Conservation (phyloP, 2,113 vertebrate genomes). For the Aleadryas rufinucha region DNA sequence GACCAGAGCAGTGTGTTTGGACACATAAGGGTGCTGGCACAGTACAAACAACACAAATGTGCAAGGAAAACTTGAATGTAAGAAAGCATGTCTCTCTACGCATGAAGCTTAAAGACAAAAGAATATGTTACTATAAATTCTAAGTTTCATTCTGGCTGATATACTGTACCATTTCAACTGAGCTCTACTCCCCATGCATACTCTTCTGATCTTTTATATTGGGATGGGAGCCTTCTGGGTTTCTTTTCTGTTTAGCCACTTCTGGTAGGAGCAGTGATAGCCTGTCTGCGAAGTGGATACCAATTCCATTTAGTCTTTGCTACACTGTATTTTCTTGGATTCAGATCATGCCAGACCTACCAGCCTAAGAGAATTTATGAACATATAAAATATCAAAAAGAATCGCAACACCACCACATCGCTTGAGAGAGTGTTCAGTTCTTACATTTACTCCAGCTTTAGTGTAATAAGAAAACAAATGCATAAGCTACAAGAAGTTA, state of each 20-base stretch:
- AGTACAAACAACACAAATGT: not conserved
- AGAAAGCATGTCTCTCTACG: not conserved
- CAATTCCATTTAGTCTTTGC: not conserved
- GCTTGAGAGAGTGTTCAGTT: not conserved
- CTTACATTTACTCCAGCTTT: not conserved
- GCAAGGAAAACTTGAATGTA: not conserved
- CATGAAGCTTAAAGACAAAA: not conserved
- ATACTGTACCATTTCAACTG: not conserved
- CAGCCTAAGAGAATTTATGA: not conserved
- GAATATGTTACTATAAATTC: not conserved
- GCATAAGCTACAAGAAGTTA: not conserved
- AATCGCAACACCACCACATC: not conserved
- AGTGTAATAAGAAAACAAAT: not conserved
- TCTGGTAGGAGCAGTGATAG: not conserved
- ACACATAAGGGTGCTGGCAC: not conserved
- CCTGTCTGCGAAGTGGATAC: not conserved
- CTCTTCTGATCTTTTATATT: not conserved
- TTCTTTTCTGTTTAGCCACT: not conserved
- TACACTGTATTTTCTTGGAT: not conserved
- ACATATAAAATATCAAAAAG: not conserved
- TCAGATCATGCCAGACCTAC: not conserved
- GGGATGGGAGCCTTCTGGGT: not conserved
- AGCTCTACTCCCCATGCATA: not conserved
- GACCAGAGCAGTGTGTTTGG: not conserved
- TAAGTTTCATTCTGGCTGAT: not conserved